Conservation (phyloP, 2,797 vertebrate species). For the Limosa lapponica region DNA sequence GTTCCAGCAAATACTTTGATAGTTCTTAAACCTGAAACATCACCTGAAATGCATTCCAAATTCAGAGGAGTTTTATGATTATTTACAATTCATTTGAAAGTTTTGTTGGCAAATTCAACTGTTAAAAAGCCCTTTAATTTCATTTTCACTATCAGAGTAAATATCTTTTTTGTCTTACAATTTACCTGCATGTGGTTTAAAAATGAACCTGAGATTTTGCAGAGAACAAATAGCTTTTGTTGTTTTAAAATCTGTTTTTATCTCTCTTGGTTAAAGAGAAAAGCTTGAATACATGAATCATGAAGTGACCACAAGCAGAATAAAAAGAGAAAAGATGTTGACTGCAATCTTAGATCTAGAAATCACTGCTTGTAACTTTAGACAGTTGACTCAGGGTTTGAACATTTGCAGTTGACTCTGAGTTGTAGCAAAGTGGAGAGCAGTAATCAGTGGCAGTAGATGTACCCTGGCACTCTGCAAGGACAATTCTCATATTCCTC, state of each 20-base stretch:
- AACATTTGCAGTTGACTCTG: neutral
- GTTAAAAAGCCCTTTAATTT: neutral
- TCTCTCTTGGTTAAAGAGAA: neutral
- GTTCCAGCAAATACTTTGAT: neutral
- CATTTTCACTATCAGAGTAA: neutral
- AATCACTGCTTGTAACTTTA: neutral
- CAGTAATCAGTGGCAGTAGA: neutral
- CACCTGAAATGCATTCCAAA: neutral
- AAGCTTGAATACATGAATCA: neutral
- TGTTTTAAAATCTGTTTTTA: neutral
- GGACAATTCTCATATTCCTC: neutral
- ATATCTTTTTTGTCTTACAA: neutral
- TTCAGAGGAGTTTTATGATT: neutral
- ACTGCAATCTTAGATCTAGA: neutral
- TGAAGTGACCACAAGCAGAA: neutral
- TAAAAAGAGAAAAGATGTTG: neutral
- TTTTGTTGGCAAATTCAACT: neutral
- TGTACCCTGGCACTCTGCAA: neutral
- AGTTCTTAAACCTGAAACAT: neutral
- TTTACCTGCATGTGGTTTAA: neutral
- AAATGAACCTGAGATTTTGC: neutral
- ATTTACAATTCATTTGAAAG: neutral
- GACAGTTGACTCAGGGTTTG: rapidly evolving
- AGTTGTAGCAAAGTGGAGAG: neutral
- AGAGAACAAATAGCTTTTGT: neutral